Base-by-base conservation (phyloP, 2,113 vertebrate species). In the Calidris pugnax region DNA sequence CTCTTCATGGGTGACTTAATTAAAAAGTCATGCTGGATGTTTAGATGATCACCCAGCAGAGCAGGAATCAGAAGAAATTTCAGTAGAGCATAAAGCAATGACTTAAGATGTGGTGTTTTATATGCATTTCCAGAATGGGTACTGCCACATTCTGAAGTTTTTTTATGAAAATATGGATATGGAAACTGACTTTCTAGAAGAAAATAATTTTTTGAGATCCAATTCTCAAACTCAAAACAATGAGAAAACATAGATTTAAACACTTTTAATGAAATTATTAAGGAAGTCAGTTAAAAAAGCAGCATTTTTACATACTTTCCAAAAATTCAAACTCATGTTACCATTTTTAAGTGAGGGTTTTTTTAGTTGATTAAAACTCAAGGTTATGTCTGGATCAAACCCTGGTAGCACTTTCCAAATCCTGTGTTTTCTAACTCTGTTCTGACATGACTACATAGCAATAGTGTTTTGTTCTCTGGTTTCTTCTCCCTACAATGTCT, bases 81-180 rank as follows among this genome's bases (percentile, higher is more conserved):
- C 2, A 1, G 30, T 77, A 41, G 17, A 62, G 6, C 1, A 1
- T 39, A 10, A 69, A 64, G 7, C 22, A 41, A 8, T 68, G 17
- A 22, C 79, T 35, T 3, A 3, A 76, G 26, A 9, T 71, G 24
- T 12, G 23, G 15, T 72, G 28, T 79, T 51, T 37, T 75, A 4
- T 26, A 6, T 24, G 17, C 9, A 39, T 82, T 92, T 80, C 20
- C 66, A 71, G 28, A 84, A 75, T 23, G 22, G 1, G 1, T 10
- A 47, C 24, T 79, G 35, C 3, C 5, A 26, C 1, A 1, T 79
- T 92, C 26, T 62, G 21, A 71, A 60, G 13, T 0, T 30, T 48
- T 67, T 80, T 81, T 50, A 20, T 60, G 50, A 85, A 33, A 12
- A 6, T 26, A 75, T 60, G 35, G 3, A 7, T 72, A 56, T 10